Percentiles rank a stretch among this genome's conserved stretches.
These are phyloP conservation scores for Arion vulgaris DNA, from an alignment of 1,140 invertebrate genomes.

Conservation along the genomic window DNA sequence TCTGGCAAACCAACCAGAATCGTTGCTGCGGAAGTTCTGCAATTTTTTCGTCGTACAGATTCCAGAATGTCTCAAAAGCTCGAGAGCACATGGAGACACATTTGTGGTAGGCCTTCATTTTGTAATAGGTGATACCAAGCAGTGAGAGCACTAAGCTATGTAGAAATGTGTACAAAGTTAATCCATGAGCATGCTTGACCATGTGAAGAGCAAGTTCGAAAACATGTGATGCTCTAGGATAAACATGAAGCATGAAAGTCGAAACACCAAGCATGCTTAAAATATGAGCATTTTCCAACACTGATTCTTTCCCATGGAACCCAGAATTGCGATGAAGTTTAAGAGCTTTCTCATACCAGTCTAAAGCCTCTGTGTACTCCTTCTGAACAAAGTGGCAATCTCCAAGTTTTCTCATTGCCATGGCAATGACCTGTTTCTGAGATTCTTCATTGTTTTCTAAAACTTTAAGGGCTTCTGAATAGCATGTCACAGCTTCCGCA, in stretches of 20 bases:
- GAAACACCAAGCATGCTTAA: conserved; percentile 69
- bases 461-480: conserved; percentile 61
- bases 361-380: conserved; percentile 63
- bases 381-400: conserved; percentile 69
- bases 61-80: conserved; percentile 66
- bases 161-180: conserved; percentile 58
- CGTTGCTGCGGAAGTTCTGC: conserved; percentile 59
- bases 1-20: conserved; percentile 69
- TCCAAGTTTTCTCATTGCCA: conserved; percentile 62
- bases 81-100: conserved; percentile 67
- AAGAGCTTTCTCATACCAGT: conserved; percentile 65
- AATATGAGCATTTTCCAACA: conserved; percentile 67
- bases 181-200: conserved; percentile 58
- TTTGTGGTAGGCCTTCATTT: conserved; percentile 68
- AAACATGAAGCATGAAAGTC: conserved; percentile 69
- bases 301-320: conserved; percentile 58
- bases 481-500: conserved; percentile 64
- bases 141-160: conserved; percentile 65
- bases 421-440: conserved; percentile 61
- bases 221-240: conserved; percentile 62
- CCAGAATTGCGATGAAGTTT: conserved; percentile 56
- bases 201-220: conserved; percentile 66
- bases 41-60: conserved; percentile 61
- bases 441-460: conserved; percentile 59
- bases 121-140: conserved; percentile 67